Conservation (phyloP, 2,797 vertebrate species). For the Anisognathus igniventris region DNA sequence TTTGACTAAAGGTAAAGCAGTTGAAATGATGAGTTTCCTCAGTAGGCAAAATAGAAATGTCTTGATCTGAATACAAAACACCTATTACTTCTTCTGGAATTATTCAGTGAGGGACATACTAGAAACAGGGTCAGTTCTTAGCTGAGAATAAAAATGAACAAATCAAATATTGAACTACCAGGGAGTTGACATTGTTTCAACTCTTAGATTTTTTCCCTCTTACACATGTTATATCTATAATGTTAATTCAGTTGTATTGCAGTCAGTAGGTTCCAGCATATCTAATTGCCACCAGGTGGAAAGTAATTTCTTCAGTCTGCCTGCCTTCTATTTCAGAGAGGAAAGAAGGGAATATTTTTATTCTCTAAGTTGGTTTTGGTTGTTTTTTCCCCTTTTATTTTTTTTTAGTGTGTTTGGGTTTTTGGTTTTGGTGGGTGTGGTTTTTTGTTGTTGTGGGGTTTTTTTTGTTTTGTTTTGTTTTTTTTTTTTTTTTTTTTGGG, state of each 20-base stretch:
- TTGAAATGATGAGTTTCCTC: not conserved
- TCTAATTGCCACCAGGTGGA: not conserved
- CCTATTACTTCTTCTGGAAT: not conserved
- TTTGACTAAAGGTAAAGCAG: not conserved
- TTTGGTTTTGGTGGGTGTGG: not conserved
- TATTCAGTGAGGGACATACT: not conserved
- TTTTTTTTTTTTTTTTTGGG: not conserved
- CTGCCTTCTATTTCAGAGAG: not conserved
- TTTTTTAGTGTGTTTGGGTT: not conserved
- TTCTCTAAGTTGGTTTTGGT: not conserved
- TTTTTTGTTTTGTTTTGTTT: not conserved
- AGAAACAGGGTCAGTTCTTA: not conserved
- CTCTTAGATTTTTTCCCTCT: not conserved
- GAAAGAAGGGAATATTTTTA: not conserved
- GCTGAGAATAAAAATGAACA: slow-evolving; percentile 24
- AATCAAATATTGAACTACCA: not conserved
- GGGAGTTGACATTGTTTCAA: not conserved
- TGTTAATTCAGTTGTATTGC: not conserved
- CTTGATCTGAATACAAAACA: not conserved
- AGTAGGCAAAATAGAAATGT: not conserved
- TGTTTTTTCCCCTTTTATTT: not conserved
- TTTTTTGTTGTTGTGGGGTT: too few relatives aligned
- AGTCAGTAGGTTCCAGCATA: not conserved
- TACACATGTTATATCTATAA: rapidly evolving
- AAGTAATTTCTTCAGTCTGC: not conserved